These are phyloP conservation scores for Rhingia campestris DNA, from an alignment of 2,888 invertebrate genomes.

Conservation along the genomic window DNA sequence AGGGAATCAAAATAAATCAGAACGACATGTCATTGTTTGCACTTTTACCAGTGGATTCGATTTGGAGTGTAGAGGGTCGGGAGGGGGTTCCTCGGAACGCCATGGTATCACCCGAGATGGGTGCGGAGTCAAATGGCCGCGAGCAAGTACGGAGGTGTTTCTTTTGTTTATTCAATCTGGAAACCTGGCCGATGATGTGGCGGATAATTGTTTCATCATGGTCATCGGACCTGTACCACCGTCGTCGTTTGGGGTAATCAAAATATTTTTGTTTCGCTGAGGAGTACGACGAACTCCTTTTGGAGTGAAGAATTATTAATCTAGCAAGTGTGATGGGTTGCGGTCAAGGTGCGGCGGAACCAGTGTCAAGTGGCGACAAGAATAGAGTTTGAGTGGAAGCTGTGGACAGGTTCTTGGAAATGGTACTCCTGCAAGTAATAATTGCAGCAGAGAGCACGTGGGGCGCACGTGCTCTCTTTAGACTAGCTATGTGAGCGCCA, in stretches of 20 bases:
- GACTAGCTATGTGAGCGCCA: conserved; percentile 16
- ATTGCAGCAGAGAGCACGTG: conserved; percentile 23
- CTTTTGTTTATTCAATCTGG: conserved; percentile 50
- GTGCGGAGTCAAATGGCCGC: conserved; percentile 33
- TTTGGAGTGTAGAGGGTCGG: conserved; percentile 2
- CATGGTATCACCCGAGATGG: conserved; percentile 36
- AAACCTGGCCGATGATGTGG: conserved; percentile 17
- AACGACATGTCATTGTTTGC: conserved; percentile 66
- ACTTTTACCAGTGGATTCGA: conserved; percentile 33
- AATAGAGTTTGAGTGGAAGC: conserved; percentile 26
- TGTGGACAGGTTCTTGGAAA: conserved; percentile 29
- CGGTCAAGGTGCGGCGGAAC: conserved; percentile 40
- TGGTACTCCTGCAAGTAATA: conserved; percentile 13
- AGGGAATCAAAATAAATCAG: conserved; percentile 65
- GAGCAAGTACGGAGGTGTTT: conserved; percentile 31
- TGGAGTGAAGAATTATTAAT: conserved; percentile 9
- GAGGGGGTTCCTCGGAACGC: conserved; percentile 12
- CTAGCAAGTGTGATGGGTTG: conserved; percentile 25
- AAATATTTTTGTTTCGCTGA: conserved; percentile 49
- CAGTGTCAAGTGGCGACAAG: conserved; percentile 23
- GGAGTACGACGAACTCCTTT: background rate
- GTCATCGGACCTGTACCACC: conserved; percentile 25
- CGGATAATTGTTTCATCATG: conserved; percentile 57
- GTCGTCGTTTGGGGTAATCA: conserved; percentile 47
- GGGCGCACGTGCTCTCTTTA: conserved; percentile 1